These are phyloP conservation scores for Cactoblastis cactorum DNA, from an alignment of 2,888 invertebrate genomes.

Conservation along the genomic window DNA sequence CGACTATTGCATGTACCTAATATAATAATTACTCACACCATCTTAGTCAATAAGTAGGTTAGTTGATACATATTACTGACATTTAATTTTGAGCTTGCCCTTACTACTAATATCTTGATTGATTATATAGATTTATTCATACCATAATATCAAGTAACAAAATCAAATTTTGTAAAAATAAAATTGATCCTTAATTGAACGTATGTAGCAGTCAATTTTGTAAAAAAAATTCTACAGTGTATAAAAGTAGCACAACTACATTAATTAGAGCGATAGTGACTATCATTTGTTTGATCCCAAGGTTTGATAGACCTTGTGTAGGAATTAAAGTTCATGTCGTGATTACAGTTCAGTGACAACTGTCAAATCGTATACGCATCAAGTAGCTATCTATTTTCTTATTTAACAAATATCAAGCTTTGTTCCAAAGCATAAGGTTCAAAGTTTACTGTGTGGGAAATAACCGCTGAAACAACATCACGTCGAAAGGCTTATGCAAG, in stretches of 20 bases:
- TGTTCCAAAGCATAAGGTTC: constrained; percentile 19
- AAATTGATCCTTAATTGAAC: too few species aligned
- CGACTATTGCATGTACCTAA: background rate
- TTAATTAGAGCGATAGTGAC: constrained; percentile 16
- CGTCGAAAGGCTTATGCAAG: constrained; percentile 54
- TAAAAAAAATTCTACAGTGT: too few species aligned
- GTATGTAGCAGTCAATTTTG: too few species aligned
- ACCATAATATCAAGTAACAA: too few species aligned
- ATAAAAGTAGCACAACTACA: too few species aligned
- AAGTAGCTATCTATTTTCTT: background rate
- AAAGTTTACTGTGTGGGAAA: constrained; percentile 29
- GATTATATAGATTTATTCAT: too few species aligned
- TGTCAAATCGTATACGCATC: constrained; percentile 21
- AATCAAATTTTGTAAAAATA: too few species aligned
- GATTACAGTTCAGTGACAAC: constrained; percentile 24
- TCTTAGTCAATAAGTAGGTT: too few species aligned
- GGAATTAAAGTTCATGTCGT: constrained; percentile 25
- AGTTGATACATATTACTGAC: too few species aligned
- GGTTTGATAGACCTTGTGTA: constrained; percentile 22
- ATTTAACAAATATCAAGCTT: background rate
- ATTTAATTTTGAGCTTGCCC: constrained; percentile 1
- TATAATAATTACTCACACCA: constrained; percentile 7
- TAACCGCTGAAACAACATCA: constrained; percentile 39
- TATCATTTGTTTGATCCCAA: constrained; percentile 23
- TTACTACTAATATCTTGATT: too few species aligned